Percentiles rank a stretch among this genome's conserved stretches.
These are phyloP conservation scores for Podarcis siculus DNA, from an alignment of 2,797 vertebrate species.

Conservation along the genomic window DNA sequence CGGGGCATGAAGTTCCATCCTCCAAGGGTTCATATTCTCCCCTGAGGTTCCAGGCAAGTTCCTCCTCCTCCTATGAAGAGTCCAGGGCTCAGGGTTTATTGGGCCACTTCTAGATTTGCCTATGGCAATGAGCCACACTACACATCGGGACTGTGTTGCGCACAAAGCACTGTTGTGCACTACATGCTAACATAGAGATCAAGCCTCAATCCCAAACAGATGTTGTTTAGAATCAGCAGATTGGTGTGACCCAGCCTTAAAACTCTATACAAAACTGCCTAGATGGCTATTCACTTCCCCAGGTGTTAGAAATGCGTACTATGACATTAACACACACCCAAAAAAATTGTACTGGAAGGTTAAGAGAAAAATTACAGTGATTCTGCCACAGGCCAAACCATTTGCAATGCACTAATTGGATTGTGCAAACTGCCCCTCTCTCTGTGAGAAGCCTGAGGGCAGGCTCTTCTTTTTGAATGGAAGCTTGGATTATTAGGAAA, in stretches of 20 bases:
- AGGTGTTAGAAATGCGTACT: too few relatives aligned
- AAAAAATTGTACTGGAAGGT: not conserved
- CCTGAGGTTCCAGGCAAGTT: not conserved
- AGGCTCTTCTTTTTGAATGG: not conserved
- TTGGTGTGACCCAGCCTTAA: not conserved
- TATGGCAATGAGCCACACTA: not conserved
- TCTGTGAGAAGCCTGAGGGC: not conserved
- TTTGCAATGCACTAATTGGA: not conserved
- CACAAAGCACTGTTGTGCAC: not conserved
- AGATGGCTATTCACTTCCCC: not conserved
- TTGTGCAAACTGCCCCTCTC: not conserved
- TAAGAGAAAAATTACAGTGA: not conserved
- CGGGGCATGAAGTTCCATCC: too few relatives aligned
- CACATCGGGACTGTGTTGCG: not conserved
- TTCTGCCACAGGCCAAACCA: not conserved
- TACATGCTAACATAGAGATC: not conserved
- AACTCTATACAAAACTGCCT: not conserved
- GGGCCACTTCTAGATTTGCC: not conserved
- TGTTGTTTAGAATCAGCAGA: not conserved
- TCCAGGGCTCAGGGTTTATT: too few relatives aligned
- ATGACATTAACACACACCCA: not conserved
- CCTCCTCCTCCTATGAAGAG: not conserved
- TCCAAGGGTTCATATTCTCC: not conserved
- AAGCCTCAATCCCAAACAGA: not conserved
- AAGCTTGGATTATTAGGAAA: not conserved